Evolutionary conservation across 2,797 vertebrate genomes (phyloP), one percentile per base, ranked within the genome.

Genomic region (Platyrinchus mystaceus): DNA sequence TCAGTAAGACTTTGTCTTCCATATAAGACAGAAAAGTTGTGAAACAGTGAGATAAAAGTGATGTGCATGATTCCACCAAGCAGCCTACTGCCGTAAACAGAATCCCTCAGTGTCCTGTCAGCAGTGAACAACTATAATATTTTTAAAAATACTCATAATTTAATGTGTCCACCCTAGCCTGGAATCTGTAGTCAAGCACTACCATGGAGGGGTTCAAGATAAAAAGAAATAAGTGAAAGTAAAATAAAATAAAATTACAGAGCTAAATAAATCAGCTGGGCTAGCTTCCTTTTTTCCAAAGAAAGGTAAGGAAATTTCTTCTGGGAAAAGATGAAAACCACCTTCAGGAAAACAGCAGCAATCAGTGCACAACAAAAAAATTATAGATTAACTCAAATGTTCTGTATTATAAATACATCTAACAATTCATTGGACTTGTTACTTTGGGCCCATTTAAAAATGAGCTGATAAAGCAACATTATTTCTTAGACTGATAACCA

Each of bases 381-480:
- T 64, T 55, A 49, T 2, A 69, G 41, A 89, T 84, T 84, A 85
- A 23, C 55, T 24, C 21, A 69, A 93, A 44, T 8, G 30, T 84
- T 62, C 71, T 32, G 90, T 81, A 60, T 73, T 70, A 91, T 37
- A 89, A 87, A 90, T 46, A 88, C 34, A 73, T 30, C 49, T 86
- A 78, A 69, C 12, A 76, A 55, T 66, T 87, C 39, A 22, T 41
- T 76, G 37, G 23, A 59, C 34, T 76, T 84, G 71, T 50, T 94
- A 71, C 41, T 89, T 92, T 41, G 41, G 52, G 59, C 16, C 44
- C n/a, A 70, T 93, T 92, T 92, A 59, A 93, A 87, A 92, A 76
- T 37, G 4, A 88, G 47, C 49, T 89, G 73, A 90, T 88, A 87
- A 88, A 92, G 41, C 74, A 94, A 70, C 52, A 67, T 44, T 86